Percentiles rank a stretch among this genome's conserved stretches.
phyloP scores from a whole-genome alignment of 2,888 invertebrate genomes.

The Philaethria dido region DNA sequence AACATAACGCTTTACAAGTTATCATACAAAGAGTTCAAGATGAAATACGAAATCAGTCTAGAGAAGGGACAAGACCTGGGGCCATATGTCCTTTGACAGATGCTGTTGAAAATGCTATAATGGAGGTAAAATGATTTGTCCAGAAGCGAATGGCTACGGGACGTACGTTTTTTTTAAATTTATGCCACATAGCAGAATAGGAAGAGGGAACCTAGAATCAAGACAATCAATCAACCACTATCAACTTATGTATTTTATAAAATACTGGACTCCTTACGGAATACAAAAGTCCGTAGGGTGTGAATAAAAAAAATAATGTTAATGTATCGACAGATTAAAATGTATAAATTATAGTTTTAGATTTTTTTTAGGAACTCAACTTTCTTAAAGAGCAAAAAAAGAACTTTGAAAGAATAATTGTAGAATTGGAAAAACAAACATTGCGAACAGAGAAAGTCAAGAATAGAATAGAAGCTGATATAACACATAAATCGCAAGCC shows the following conservation, averaged over 20 bases:
- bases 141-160: no score
- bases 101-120: conserved; percentile 65
- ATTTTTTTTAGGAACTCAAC: conserved; percentile 59
- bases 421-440: conserved; percentile 57
- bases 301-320: no score
- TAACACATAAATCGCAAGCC: conserved; percentile 61
- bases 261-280: no score
- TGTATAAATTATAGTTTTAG: background rate
- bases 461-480: conserved; percentile 59
- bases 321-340: background rate
- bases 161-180: no score
- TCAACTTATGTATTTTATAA: no score
- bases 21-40: conserved; percentile 61
- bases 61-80: conserved; percentile 60
- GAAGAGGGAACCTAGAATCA: no score
- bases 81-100: conserved; percentile 62
- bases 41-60: conserved; percentile 59
- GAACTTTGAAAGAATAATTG: conserved; percentile 62
- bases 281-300: no score
- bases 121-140: conserved; percentile 53
- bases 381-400: conserved; percentile 66
- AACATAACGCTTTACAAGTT: conserved; percentile 65
- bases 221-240: no score
- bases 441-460: conserved; percentile 58
- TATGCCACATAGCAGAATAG: no score